Evolutionary conservation across 2,888 invertebrate genomes (phyloP), one percentile per base, ranked within the genome.

Genomic region (Drosophila cognata): DNA sequence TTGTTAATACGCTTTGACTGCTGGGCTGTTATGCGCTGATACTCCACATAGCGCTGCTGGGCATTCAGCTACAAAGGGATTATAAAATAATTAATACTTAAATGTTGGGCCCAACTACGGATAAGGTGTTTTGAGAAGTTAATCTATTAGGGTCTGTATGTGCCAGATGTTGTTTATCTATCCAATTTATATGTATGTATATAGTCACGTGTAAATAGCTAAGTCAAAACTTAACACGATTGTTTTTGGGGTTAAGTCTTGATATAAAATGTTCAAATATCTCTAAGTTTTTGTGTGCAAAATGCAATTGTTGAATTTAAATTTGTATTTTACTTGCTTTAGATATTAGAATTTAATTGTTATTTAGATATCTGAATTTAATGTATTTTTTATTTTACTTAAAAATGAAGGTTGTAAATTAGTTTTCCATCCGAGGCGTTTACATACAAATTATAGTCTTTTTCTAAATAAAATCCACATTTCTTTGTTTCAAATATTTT

Each of bases 21-120:
- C 68, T 96, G 95, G 94, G 96, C 97, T 0, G 97, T 94, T 18
- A 96, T 95, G 53, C 97, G 95, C 91, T 97, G 98, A 93, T 96
- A 97, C 33, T 97, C 95, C 0, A 97, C 96, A 93, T 97, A 97
- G 11, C 95, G 94, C 80, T 97, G 95, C 88, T 97, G 97, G 1
- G 97, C 96, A 76, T 96, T 96, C 78, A 97, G 92, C 97, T 97
- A 93, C 16, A 94, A 4, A 18, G 10, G 13, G 2, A 31, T 7
- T 25, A 10, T n/a, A 29, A 36, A 31, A 4, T 55, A 36, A 7
- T n/a, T 41, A 10, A 0, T n/a, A 41, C 4, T 13, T 21, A 7
- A 21, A 21, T 21, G 13, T 13, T 43, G 21, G 21, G 0, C 4
- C 13, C 13, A 43, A 3, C 43, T 10, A 21, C 0, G 13, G 13